These are phyloP conservation scores for Lithobates pipiens DNA, from an alignment of 2,797 vertebrate genomes.

Conservation along the genomic window DNA sequence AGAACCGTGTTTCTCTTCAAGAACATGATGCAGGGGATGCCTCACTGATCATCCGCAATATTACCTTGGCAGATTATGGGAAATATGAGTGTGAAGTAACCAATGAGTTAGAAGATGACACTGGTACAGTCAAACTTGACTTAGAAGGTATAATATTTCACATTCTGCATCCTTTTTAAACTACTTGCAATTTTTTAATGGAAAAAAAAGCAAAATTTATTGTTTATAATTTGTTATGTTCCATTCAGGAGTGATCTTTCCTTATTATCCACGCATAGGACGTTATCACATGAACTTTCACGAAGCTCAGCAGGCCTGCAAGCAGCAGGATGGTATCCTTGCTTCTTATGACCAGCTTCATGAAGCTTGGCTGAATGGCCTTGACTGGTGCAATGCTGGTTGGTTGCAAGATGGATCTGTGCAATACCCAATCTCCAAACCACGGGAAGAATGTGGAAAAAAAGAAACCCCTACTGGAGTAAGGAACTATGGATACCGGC, in stretches of 20 bases:
- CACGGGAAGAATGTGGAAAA: constrained; percentile 90
- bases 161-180: neutral
- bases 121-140: constrained; percentile 92
- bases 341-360: constrained; percentile 92
- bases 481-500: constrained; percentile 93
- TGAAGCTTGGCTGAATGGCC: constrained; percentile 88
- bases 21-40: constrained; percentile 84
- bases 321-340: constrained; percentile 89
- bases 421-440: constrained; percentile 90
- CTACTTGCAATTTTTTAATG: neutral
- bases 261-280: constrained; percentile 89
- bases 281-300: constrained; percentile 92
- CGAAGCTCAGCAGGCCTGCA: constrained; percentile 86
- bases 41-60: constrained; percentile 90
- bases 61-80: constrained; percentile 93
- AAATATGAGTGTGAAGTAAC: constrained; percentile 96
- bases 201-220: neutral
- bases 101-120: constrained; percentile 92
- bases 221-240: neutral
- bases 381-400: constrained; percentile 97
- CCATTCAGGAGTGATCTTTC: constrained; percentile 87
- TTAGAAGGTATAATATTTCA: constrained; percentile 83
- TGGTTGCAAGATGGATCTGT: constrained; percentile 95
- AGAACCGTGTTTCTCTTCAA: constrained; percentile 85
- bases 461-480: constrained; percentile 83